Evolutionary conservation across 2,113 vertebrate species (phyloP).

Genomic region (Pelecanus crispus): DNA sequence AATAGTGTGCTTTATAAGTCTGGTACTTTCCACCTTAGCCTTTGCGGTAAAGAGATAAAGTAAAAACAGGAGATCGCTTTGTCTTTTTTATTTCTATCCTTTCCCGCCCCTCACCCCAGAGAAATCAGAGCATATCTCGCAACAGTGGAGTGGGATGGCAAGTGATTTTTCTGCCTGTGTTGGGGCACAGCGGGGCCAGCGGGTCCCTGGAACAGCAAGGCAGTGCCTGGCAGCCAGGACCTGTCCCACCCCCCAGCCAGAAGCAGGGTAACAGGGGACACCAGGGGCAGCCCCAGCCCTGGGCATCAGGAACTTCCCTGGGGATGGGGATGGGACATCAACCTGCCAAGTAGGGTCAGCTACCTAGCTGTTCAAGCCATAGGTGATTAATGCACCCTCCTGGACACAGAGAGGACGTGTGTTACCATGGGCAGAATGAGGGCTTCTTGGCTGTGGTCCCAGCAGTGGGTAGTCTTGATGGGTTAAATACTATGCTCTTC

Average conservation of each 20-base stretch:
- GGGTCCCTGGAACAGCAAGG: background rate
- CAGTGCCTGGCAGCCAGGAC: background rate
- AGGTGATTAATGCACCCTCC: fast-evolving
- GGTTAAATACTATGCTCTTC: background rate
- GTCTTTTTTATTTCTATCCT: background rate
- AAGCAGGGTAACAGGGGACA: background rate
- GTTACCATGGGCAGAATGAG: background rate
- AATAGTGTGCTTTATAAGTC: background rate
- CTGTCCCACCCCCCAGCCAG: background rate
- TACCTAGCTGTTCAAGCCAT: background rate
- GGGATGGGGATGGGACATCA: background rate
- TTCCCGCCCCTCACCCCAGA: background rate
- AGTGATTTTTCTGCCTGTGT: background rate
- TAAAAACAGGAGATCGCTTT: background rate
- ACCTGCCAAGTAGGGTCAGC: background rate
- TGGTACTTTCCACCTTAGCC: background rate
- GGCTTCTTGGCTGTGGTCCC: background rate
- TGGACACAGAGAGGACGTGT: fast-evolving
- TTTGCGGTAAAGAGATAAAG: background rate
- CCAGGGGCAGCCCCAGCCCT: background rate
- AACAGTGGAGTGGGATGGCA: background rate
- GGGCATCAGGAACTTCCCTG: background rate
- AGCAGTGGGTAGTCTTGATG: background rate
- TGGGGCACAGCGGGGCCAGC: fast-evolving
- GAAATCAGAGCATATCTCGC: background rate